Base-by-base conservation (phyloP, 2,888 invertebrate genomes). In the Eupithecia pulchellata region DNA sequence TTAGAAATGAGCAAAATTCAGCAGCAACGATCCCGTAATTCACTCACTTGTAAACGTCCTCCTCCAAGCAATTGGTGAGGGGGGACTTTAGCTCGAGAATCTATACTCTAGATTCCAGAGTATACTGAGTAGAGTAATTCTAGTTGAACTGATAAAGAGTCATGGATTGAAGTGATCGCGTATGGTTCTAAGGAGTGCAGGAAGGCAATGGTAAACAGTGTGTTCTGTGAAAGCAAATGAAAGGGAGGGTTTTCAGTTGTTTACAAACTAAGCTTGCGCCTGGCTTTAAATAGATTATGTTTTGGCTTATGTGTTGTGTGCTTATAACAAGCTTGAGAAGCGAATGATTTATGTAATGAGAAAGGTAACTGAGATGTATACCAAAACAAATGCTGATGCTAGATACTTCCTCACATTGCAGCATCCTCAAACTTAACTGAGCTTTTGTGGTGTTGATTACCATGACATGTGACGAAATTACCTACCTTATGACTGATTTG, bases 141-240 rank as follows among this genome's bases (percentile, higher is more conserved):
- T 42, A 9, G 2, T 20, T 9, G 42, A 2, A 42, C n/a, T 13
- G n/a, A 42, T 34, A 8, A 8, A 52, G 52, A 11, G 52, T 13
- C 52, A 25, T 52, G 52, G 25, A 52, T 52, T 52, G 11, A 52
- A 52, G 25, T 52, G 11, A 25, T 25, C 11, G 25, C 25, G 25
- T 52, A 52, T 52, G 52, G 11, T 52, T 11, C 3, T 25, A 25
- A 52, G 52, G 52, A 52, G 52, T 78, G 78, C 84, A 85, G 89
- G 89, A 87, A 85, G 84, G 81, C 73, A 42, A 77, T 79, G 75
- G 82, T 88, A 89, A 90, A 90, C 90, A 89, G 77, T 73, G 72
- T 77, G 82, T 87, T 86, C 86, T 81, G 84, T 87, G 84, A 85
- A 89, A 86, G 84, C 84, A 66, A 68, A 72, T 85, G 84, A 83